These are phyloP conservation scores for Heliconius nattereri DNA, from an alignment of 1,140 invertebrate species.

Conservation along the genomic window DNA sequence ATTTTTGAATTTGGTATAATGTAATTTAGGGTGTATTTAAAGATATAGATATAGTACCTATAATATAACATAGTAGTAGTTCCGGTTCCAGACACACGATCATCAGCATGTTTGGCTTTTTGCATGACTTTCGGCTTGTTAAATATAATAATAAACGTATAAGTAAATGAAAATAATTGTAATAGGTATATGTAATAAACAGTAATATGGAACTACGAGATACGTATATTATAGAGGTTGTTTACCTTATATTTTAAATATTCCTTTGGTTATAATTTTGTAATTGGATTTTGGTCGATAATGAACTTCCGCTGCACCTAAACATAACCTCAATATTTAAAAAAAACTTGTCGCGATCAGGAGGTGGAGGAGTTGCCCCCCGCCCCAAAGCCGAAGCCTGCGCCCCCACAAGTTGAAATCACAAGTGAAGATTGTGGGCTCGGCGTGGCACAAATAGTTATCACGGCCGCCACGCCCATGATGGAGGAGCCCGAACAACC, in stretches of 20 bases:
- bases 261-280: not conserved
- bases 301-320: not conserved
- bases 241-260: not conserved
- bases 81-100: conserved; percentile 27
- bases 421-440: conserved; percentile 79
- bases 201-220: not conserved
- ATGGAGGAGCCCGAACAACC: conserved; percentile 88
- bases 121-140: conserved; percentile 31
- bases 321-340: not conserved
- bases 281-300: not conserved
- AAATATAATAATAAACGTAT: not conserved
- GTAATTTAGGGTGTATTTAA: not conserved
- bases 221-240: not conserved
- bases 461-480: conserved; percentile 94
- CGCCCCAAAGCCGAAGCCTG: conserved; percentile 59
- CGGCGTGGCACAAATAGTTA: conserved; percentile 92
- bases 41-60: not conserved
- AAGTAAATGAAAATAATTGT: not conserved
- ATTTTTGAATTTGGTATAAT: not conserved
- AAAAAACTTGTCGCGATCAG: conserved; percentile 43
- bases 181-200: not conserved
- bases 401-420: conserved; percentile 64
- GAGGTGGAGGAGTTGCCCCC: conserved; percentile 57
- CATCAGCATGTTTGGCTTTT: conserved; percentile 41
- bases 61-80: not conserved